A percentile compares a stretch with the other conserved stretches of the same genome.
These are phyloP conservation scores for Chironomus tentans DNA, from an alignment of 2,888 invertebrate genomes.

Conservation along the genomic window DNA sequence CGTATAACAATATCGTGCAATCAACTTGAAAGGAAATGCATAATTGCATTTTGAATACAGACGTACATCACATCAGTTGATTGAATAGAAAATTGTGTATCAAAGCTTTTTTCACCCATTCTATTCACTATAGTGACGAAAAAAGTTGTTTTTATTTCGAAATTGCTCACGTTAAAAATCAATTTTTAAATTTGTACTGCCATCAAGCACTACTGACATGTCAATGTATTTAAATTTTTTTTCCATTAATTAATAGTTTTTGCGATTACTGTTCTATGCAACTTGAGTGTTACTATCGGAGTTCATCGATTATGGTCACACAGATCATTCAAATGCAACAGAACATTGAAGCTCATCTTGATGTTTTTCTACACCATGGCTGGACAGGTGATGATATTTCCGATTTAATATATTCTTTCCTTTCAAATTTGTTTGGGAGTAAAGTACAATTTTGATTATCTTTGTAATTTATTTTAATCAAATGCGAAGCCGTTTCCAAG, in stretches of 20 bases:
- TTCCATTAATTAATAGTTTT: slow-evolving; percentile 37
- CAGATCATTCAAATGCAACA: slow-evolving; percentile 62
- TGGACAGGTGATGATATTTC: slow-evolving; percentile 54
- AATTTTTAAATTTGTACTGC: not conserved
- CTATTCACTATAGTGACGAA: not conserved
- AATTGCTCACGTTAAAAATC: not conserved
- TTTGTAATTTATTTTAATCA: not conserved
- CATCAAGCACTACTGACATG: not conserved
- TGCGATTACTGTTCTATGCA: slow-evolving; percentile 56
- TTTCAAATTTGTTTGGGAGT: slow-evolving; percentile 29
- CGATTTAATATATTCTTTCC: not conserved
- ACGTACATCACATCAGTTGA: not conserved
- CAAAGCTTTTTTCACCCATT: not conserved
- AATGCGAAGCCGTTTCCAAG: not conserved
- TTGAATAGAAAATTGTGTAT: not conserved
- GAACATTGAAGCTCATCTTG: slow-evolving; percentile 58
- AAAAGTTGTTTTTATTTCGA: not conserved
- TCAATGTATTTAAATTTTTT: not conserved
- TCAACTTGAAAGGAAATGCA: not conserved
- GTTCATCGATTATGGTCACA: slow-evolving; percentile 76
- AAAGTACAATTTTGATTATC: not conserved
- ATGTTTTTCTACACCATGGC: slow-evolving; percentile 66
- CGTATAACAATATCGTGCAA: not conserved
- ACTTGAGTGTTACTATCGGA: slow-evolving; percentile 73
- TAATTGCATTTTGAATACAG: too few relatives aligned